Base-by-base conservation (phyloP, 1,140 invertebrate genomes). In the Solen grandis region DNA sequence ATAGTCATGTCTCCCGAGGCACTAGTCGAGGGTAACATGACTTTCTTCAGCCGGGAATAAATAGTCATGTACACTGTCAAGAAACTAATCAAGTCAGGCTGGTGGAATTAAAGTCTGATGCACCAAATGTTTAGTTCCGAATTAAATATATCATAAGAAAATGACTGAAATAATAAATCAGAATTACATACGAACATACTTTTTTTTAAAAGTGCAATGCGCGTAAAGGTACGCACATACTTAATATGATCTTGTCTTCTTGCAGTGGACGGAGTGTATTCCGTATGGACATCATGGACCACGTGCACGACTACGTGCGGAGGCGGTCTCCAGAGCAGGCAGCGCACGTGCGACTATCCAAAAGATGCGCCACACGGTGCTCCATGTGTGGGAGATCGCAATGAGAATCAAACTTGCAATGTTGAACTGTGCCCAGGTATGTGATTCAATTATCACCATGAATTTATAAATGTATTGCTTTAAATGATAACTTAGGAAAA, bases 261-360 rank as follows among this genome's bases (percentile, higher is more conserved):
- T 35, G 35, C 33, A 88, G 87, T 86, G 46, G 86, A 88, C 38
- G 86, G 86, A 14, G 68, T 82, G 14, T 87, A 76, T 77, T 38
- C 57, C 10, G 72, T 59, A 5, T 88, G 88, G 88, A 27, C 31
- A 8, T 19, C 29, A 29, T 88, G 76, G 85, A 66, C 68, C 25
- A 38, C 41, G 33, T 88, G 84, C 65, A 46, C 78, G 5, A 65
- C 80, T 25, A 80, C 85, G 5, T 89, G 88, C 68, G 86, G 88
- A 22, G 84, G 81, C 52, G 91, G 90, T 8, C 84, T 62, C 13
- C 85, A 87, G 52, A 63, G 50, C 8, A 72, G 90, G 33, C 68
- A 31, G 27, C 66, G 87, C 27, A 50, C 25, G 4, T 90, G 88
- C 72, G 77, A 81, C 50, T 35, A 57, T 55, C 75, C 81, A 0